Evolutionary conservation across 2,888 invertebrate genomes (phyloP).

Genomic region (Eupithecia inturbata): DNA sequence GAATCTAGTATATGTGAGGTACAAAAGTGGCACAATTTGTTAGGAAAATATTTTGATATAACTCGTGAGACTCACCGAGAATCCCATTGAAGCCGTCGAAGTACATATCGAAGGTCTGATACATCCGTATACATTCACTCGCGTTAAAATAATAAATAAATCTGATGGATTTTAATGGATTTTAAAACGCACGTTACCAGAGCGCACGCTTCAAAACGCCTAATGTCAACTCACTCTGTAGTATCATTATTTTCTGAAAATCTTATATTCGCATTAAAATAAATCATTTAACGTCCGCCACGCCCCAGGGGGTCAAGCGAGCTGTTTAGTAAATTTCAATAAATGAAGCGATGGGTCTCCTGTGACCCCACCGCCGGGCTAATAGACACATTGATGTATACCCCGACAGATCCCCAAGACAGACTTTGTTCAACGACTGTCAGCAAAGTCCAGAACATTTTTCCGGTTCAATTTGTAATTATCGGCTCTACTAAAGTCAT

Average conservation of each 20-base stretch:
- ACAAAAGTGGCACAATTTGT: not conserved
- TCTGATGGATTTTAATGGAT: too few species aligned
- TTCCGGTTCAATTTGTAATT: not conserved
- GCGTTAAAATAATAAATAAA: too few species aligned
- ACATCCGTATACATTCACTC: too few species aligned
- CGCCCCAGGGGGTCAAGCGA: conserved; percentile 42
- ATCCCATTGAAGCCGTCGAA: too few species aligned
- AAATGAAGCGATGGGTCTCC: conserved; percentile 76
- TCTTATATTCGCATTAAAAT: conserved; percentile 40
- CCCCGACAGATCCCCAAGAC: conserved; percentile 36
- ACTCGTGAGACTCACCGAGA: too few species aligned
- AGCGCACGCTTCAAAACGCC: not conserved
- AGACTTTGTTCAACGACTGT: conserved; percentile 44
- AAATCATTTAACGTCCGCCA: conserved; percentile 45
- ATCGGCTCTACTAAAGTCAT: not conserved
- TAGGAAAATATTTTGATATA: too few species aligned
- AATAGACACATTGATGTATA: conserved; percentile 80
- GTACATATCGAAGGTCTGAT: too few species aligned
- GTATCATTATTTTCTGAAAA: not conserved
- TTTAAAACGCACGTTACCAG: not conserved
- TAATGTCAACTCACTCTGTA: too few species aligned
- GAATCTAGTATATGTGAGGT: not conserved
- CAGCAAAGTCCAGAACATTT: conserved; percentile 44
- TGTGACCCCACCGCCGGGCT: conserved; percentile 46
- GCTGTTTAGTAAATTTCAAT: conserved; percentile 67